These are phyloP conservation scores for Pseudoatta argentina DNA, from an alignment of 1,140 invertebrate species.

Conservation along the genomic window DNA sequence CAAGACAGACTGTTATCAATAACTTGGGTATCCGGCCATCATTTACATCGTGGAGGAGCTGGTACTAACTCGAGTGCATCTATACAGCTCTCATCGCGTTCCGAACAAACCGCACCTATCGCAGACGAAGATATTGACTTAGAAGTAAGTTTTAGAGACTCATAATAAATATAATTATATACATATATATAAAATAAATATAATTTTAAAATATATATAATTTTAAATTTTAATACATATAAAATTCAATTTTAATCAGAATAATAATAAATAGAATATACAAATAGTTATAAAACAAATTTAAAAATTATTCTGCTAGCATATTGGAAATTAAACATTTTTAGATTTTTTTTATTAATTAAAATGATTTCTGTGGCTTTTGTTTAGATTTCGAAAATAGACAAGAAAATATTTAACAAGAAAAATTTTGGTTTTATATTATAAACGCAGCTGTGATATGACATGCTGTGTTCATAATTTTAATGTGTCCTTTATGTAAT, in stretches of 20 bases:
- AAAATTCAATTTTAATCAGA: not conserved
- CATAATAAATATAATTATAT: not conserved
- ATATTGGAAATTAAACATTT: not conserved
- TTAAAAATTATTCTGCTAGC: not conserved
- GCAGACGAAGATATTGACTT: conserved; percentile 84
- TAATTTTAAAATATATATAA: too few species aligned
- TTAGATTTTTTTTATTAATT: not conserved
- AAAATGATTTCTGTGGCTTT: not conserved
- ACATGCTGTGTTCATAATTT: not conserved
- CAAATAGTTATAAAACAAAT: not conserved
- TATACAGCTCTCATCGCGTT: conserved; percentile 77
- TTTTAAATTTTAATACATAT: too few species aligned
- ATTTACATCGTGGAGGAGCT: conserved; percentile 83
- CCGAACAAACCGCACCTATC: conserved; percentile 80
- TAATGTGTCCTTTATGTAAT: not conserved
- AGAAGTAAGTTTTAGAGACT: too few species aligned
- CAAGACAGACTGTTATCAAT: conserved; percentile 87
- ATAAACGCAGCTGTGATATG: not conserved
- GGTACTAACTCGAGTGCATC: conserved; percentile 78
- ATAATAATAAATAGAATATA: not conserved
- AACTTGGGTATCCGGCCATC: conserved; percentile 85
- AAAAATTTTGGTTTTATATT: conserved; percentile 1
- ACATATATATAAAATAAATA: too few species aligned
- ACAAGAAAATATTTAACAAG: not conserved
- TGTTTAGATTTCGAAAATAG: conserved; percentile 22